These are phyloP conservation scores for Drosophila eohydei DNA, from an alignment of 2,888 invertebrate genomes.

Conservation along the genomic window DNA sequence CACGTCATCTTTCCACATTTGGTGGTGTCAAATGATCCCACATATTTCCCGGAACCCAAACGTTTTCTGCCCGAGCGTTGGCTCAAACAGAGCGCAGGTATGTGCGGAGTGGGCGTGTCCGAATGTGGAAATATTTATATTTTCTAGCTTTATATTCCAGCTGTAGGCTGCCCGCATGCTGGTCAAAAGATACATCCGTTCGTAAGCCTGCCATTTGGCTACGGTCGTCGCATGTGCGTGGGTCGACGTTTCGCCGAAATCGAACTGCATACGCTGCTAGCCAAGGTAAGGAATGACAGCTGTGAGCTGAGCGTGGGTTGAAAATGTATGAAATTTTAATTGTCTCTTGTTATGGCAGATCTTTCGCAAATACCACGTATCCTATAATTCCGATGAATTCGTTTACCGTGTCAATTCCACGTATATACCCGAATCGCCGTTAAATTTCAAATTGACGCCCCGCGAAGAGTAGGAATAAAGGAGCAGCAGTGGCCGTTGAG, in stretches of 20 bases:
- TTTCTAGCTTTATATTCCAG: conserved; percentile 13
- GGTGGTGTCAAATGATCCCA: conserved; percentile 89
- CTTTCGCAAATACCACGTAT: conserved; percentile 89
- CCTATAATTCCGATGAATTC: conserved; percentile 89
- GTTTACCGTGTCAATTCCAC: conserved; percentile 91
- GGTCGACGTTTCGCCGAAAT: conserved; percentile 93
- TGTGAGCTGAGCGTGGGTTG: not conserved
- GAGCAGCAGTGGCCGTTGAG: not conserved
- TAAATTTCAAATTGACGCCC: conserved; percentile 88
- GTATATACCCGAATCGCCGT: conserved; percentile 89
- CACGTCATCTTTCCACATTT: conserved; percentile 92
- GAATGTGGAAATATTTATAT: not conserved
- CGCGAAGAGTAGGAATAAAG: conserved; percentile 73
- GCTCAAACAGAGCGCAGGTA: conserved; percentile 87
- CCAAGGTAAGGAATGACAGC: conserved; percentile 87
- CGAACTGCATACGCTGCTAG: conserved; percentile 90
- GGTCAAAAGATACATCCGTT: conserved; percentile 89
- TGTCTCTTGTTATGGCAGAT: conserved; percentile 85
- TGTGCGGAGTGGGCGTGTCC: conserved; percentile 33
- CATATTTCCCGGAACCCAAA: conserved; percentile 90
- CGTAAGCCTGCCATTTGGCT: conserved; percentile 91
- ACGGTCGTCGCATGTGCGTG: conserved; percentile 91
- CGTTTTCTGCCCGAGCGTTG: conserved; percentile 91
- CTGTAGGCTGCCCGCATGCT: conserved; percentile 80
- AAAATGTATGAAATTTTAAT: conserved; percentile 20